Percentiles rank a stretch among this genome's conserved stretches.
phyloP scores from a whole-genome alignment of 2,797 vertebrate genomes.

The Syngnathus acus region DNA sequence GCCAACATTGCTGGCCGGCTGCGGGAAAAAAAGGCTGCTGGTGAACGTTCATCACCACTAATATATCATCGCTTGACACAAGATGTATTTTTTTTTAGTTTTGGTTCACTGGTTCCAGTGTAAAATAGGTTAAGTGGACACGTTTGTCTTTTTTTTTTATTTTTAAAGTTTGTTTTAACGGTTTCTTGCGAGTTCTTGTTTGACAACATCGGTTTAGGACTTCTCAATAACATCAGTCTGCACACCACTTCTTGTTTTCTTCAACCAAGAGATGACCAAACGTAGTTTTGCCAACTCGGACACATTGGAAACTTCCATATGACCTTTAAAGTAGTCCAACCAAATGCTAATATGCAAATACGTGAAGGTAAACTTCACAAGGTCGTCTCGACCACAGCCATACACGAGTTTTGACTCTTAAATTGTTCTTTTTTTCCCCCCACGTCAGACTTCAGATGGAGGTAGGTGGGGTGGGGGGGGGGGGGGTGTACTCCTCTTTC shows the following conservation, averaged over 20 bases:
- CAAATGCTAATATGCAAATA: background rate
- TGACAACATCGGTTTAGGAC: no score
- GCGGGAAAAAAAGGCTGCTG: background rate
- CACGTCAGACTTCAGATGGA: constrained; percentile 16
- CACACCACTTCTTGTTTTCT: background rate
- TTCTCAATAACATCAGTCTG: background rate
- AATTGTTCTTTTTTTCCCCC: background rate
- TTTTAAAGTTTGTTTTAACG: no score
- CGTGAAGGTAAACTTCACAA: constrained; percentile 3
- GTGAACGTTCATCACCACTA: background rate
- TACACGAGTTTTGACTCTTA: background rate
- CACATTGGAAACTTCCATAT: background rate
- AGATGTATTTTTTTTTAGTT: background rate
- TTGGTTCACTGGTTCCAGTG: background rate
- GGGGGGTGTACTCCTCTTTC: constrained; percentile 19
- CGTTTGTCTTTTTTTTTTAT: no score
- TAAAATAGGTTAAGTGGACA: no score
- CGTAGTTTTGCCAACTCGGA: background rate
- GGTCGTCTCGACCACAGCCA: background rate
- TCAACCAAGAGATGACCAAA: constrained; percentile 2
- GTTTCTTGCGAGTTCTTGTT: no score
- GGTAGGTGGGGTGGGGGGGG: constrained; percentile 26
- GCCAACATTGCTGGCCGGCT: background rate
- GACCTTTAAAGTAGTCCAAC: background rate
- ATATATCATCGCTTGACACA: background rate